Base-by-base conservation (phyloP, 2,888 invertebrate genomes). In the Acholoe squamosa region DNA sequence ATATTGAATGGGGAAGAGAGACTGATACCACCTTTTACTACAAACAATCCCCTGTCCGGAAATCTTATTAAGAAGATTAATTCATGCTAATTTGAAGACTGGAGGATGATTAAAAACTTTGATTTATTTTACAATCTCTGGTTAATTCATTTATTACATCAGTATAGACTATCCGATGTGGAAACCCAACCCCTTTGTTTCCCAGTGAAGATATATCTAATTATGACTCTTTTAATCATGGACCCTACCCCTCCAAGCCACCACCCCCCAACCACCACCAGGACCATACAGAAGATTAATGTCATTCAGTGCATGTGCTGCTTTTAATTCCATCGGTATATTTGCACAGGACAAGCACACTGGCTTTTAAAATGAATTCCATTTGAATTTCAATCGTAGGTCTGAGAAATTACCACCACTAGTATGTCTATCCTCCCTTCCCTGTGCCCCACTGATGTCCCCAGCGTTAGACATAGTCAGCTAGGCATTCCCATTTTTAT, bases 251-350 rank as follows among this genome's bases (percentile, higher is more conserved):
- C 19, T 14, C 61, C n/a, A 19, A 12, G 10, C 19, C n/a, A n/a
- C 43, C 10, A 43, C 43, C 43, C 43, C 43, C 43, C 43, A 43
- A 7, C 43, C 43, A 43, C 43, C 43, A 43, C 43, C 43, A 43
- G 43, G 5, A 43, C 43, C 43, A 43, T 10, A 3, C 43, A n/a
- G 61, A 31, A 28, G 71, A 71, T 71, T 71, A 71, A 28, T 71
- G 71, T 71, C 71, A 5, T 3, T 5, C 3, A 1, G 71, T 28
- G 25, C 71, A 14, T 16, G 31, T 25, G 3, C 71, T 14, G 25
- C 25, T 71, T 71, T 28, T 71, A 71, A 71, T 71, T 71, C 71
- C 71, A 71, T 71, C 28, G 25, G 71, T 71, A 71, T 71, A 71
- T 71, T 71, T 71, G 25, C 25, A 14, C 19, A 14, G 14, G 5